A percentile compares a stretch with the other conserved stretches of the same genome.
phyloP scores from a whole-genome alignment of 2,113 vertebrate species.

The cattle (Bos taurus) region ARS-UCD2.0 NC_037338.1:24074501-24075000 shows the following conservation, averaged over 20 bases:
- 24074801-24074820: not conserved
- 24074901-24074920: not conserved
- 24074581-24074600: not conserved
- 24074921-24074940: not conserved
- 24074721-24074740: not conserved
- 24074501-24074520: not conserved
- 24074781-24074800: slow-evolving; percentile 2
- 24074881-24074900: not conserved
- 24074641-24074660: not conserved
- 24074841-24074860: not conserved
- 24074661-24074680: not conserved
- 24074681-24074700: not conserved
- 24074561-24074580: not conserved
- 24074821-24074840: not conserved
- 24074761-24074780: not conserved
- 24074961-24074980: not conserved
- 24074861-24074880: not conserved
- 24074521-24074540: not conserved
- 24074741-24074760: not conserved
- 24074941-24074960: not conserved
- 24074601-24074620: not conserved
- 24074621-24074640: not conserved
- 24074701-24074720: not conserved
- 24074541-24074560: not conserved
- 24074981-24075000: not conserved